These are phyloP conservation scores for Dasypogon diadema DNA, from an alignment of 2,888 invertebrate genomes.

Conservation along the genomic window DNA sequence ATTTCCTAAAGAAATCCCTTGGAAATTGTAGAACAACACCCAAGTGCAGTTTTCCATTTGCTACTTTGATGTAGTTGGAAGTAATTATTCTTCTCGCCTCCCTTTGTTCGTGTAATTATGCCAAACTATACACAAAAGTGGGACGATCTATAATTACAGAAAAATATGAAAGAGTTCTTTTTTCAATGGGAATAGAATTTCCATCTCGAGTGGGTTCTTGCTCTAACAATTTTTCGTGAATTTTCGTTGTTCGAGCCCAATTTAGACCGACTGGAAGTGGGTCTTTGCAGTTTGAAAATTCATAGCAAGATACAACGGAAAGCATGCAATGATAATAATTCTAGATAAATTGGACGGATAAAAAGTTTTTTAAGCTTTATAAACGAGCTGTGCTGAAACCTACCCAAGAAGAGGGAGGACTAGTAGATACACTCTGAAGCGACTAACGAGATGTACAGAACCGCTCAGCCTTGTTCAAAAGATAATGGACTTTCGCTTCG, in stretches of 20 bases:
- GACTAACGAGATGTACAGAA: slow-evolving; percentile 28
- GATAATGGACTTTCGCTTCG: slow-evolving; percentile 43
- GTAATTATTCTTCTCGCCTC: slow-evolving; percentile 18
- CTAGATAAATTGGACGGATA: slow-evolving; percentile 52
- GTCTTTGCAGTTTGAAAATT: background rate
- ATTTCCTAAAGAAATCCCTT: slow-evolving; percentile 30
- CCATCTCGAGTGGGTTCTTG: slow-evolving; percentile 8
- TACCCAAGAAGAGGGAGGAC: background rate
- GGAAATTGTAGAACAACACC: slow-evolving; percentile 29
- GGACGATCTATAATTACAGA: background rate
- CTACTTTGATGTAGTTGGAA: slow-evolving; percentile 24
- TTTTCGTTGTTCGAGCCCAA: background rate
- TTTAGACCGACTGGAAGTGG: background rate
- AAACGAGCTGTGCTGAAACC: slow-evolving; percentile 44
- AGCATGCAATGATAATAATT: slow-evolving; percentile 53
- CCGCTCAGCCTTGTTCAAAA: slow-evolving; percentile 24
- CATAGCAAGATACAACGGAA: slow-evolving; percentile 12
- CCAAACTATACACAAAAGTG: background rate
- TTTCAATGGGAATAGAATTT: slow-evolving; percentile 9
- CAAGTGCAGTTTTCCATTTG: slow-evolving; percentile 3
- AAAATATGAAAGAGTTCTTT: background rate
- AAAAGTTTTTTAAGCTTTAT: slow-evolving; percentile 52
- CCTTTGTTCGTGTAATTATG: slow-evolving; percentile 37
- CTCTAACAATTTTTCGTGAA: slow-evolving; percentile 6
- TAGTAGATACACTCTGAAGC: slow-evolving; percentile 24